Percentiles rank a stretch among this genome's conserved stretches.
These are phyloP conservation scores for Flexamia atlantica DNA, from an alignment of 2,888 invertebrate species.

Conservation along the genomic window DNA sequence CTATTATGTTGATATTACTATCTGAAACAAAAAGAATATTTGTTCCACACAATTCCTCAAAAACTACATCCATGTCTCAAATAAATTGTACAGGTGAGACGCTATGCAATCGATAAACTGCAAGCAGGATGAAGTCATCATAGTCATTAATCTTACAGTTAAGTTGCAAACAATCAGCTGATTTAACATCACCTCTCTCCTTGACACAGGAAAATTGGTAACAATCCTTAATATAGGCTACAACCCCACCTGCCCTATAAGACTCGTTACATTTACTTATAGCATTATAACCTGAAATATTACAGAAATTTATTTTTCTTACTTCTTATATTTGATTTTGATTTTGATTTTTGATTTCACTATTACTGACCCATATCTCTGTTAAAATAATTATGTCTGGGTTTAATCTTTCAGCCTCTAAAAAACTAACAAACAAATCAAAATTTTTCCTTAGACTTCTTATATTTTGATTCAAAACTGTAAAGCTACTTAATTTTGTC, in stretches of 20 bases:
- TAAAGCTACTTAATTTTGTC: not conserved
- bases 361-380: conserved; percentile 5
- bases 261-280: conserved; percentile 1
- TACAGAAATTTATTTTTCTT: not conserved
- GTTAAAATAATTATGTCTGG: conserved; percentile 11
- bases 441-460: conserved; percentile 24
- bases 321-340: too few species aligned
- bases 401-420: not conserved
- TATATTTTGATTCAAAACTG: conserved; percentile 12
- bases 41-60: not conserved
- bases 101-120: conserved; percentile 2
- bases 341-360: too few species aligned
- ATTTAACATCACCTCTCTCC: conserved; percentile 8
- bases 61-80: not conserved
- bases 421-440: conserved; percentile 12
- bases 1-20: not conserved
- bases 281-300: not conserved
- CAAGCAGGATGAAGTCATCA: conserved; percentile 2
- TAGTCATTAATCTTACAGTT: not conserved
- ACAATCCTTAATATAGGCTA: not conserved
- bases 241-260: conserved; percentile 7
- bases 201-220: not conserved
- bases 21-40: not conserved
- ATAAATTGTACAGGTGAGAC: not conserved
- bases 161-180: not conserved